Evolutionary conservation across 2,113 vertebrate genomes (phyloP), one percentile per base, ranked within the genome.

Genomic region (Desmodus rotundus): DNA sequence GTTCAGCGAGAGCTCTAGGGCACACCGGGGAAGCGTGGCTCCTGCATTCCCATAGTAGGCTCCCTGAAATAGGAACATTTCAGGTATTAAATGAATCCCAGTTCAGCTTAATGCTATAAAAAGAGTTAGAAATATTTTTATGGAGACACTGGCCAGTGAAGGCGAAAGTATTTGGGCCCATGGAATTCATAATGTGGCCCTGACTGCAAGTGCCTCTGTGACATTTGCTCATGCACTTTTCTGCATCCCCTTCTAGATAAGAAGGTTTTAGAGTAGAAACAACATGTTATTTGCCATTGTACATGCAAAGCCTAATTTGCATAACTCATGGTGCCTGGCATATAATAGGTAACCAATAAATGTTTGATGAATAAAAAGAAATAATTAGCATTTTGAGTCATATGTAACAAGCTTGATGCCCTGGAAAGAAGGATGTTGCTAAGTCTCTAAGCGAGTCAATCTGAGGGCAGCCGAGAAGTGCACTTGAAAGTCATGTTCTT

Each of bases 301-400:
- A 78, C 12, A 61, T 19, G 13, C 12, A 41, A 65, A 68, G 7
- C 80, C 84, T 81, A 24, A 43, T 82, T 82, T 43, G 10, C 26
- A 82, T 82, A 82, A 19, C 28, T 45, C 4, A 4, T 4, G 22
- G 54, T 50, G 74, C 31, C 63, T 68, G 81, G 31, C 12, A 91
- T 4, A 14, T 50, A 24, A 63, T 15, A 58, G 73, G n/a, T 7
- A 87, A 73, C 63, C 20, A 61, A 16, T 65, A 81, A 50, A 72
- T 90, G 85, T 93, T 65, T 81, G 77, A 36, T 70, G 12, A 94
- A 78, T 68, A 31, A 94, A 87, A 63, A 58, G 11, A 83, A 93
- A 94, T 31, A 8, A 45, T 88, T 72, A 65, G n/a, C 28, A 33
- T 97, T 77, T 93, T 13, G 67, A 28, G 52, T 87, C 17, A 36